These are phyloP conservation scores for Oxyteleia sp. DNA, from an alignment of 2,888 invertebrate species.

Conservation along the genomic window DNA sequence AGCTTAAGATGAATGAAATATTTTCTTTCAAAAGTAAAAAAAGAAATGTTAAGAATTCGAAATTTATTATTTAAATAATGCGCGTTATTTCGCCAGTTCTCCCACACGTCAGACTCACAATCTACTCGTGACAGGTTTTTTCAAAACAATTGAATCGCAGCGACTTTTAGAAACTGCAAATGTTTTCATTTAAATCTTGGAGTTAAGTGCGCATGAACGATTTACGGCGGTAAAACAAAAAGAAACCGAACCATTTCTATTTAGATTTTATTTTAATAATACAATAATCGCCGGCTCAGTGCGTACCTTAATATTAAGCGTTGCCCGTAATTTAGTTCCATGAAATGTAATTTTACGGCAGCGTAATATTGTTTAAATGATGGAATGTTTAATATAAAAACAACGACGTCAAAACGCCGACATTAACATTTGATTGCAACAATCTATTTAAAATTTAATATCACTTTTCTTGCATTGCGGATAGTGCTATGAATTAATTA, in stretches of 20 bases:
- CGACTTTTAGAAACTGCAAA: constrained; percentile 3
- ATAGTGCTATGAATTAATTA: constrained; percentile 39
- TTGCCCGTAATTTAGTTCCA: constrained; percentile 21
- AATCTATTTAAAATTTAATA: constrained; percentile 40
- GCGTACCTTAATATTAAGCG: constrained; percentile 5
- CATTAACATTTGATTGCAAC: constrained; percentile 43
- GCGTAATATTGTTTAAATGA: constrained; percentile 22
- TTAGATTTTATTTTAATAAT: constrained; percentile 3
- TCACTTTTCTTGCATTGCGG: constrained; percentile 25
- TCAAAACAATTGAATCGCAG: background rate
- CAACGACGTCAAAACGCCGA: constrained; percentile 26
- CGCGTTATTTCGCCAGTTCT: too few species aligned
- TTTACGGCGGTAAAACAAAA: constrained; percentile 1
- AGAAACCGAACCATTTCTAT: constrained; percentile 22
- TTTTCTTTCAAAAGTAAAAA: too few species aligned
- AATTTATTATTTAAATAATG: too few species aligned
- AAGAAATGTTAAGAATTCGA: too few species aligned
- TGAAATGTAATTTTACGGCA: constrained; percentile 40
- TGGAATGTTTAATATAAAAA: constrained; percentile 25
- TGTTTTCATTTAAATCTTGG: constrained; percentile 1
- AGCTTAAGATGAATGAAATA: too few species aligned
- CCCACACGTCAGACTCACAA: too few species aligned
- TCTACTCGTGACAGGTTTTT: background rate
- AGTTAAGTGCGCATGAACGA: constrained; percentile 5
- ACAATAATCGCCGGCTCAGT: constrained; percentile 8